phyloP scores from a whole-genome alignment of 1,140 invertebrate species.

The Tetragonula clypearis region DNA sequence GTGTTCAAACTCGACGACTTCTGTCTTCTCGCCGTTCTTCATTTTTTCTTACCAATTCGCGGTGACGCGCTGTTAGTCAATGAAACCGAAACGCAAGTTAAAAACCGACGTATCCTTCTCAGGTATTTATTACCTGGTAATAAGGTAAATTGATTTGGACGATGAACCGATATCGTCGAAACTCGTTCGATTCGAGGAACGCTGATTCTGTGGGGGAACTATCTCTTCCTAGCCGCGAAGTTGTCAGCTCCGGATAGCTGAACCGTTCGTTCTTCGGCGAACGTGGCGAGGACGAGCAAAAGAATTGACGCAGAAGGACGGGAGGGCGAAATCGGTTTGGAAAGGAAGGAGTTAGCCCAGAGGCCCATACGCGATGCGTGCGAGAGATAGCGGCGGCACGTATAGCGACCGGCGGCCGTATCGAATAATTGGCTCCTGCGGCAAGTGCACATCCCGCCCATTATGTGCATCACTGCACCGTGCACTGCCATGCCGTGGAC shows the following conservation, averaged over 20 bases:
- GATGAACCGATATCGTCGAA: not conserved
- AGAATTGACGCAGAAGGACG: not conserved
- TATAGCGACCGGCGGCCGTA: conserved; percentile 76
- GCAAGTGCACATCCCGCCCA: conserved; percentile 81
- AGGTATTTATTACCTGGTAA: too few species aligned
- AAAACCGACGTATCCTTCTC: not conserved
- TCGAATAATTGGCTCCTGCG: conserved; percentile 82
- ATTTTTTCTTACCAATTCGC: not conserved
- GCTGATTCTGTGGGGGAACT: conserved; percentile 4
- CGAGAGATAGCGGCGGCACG: conserved; percentile 78
- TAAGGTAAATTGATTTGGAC: not conserved
- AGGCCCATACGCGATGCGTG: conserved; percentile 74
- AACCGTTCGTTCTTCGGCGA: not conserved
- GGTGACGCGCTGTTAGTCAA: not conserved
- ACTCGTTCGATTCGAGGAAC: not conserved
- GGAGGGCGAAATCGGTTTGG: conserved; percentile 50
- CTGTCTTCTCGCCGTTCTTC: not conserved
- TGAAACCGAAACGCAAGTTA: too few species aligned
- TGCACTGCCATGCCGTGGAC: conserved; percentile 61
- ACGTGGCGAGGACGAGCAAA: conserved; percentile 9
- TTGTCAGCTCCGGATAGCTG: conserved; percentile 27
- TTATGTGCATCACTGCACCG: conserved; percentile 80
- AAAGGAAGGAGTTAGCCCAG: conserved; percentile 65
- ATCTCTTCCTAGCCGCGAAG: not conserved
- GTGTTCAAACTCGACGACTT: not conserved